These are phyloP conservation scores for Melanotaenia duboulayi DNA, from an alignment of 2,113 vertebrate genomes.

Conservation along the genomic window DNA sequence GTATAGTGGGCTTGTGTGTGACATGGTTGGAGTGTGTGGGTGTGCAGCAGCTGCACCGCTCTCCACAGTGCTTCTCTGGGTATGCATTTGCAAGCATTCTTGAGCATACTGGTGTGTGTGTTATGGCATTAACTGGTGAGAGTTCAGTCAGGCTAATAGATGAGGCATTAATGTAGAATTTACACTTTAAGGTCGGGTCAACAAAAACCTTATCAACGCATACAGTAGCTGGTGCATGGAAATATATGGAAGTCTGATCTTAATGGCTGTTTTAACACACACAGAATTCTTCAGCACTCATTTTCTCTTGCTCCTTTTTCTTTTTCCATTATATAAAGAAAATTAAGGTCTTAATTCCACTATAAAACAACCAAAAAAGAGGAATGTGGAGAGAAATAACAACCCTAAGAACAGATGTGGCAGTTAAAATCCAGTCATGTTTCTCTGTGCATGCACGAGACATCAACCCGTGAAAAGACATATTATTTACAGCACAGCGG, in stretches of 20 bases:
- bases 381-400: not conserved
- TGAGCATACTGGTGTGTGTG: constrained; percentile 9
- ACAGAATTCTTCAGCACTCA: not conserved
- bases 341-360: constrained; percentile 10
- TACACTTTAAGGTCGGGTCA: constrained; percentile 77
- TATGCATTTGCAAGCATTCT: constrained; percentile 26
- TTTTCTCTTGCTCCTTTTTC: not conserved
- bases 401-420: constrained; percentile 45
- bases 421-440: constrained; percentile 45
- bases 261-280: not conserved
- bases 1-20: constrained; percentile 41
- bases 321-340: not conserved
- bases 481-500: constrained; percentile 68
- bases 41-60: constrained; percentile 67
- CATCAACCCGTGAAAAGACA: constrained; percentile 44
- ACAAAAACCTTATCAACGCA: constrained; percentile 43
- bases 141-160: constrained; percentile 68
- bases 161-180: constrained; percentile 79
- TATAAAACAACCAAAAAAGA: not conserved
- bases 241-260: not conserved
- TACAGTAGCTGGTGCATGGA: constrained; percentile 42
- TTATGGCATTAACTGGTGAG: constrained; percentile 43
- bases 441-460: constrained; percentile 33
- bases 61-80: constrained; percentile 30
- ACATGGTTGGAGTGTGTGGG: constrained; percentile 57